Evolutionary conservation across 2,888 invertebrate genomes (phyloP), one percentile per base, ranked within the genome.

Genomic region (Phyllotreta cruciferae): DNA sequence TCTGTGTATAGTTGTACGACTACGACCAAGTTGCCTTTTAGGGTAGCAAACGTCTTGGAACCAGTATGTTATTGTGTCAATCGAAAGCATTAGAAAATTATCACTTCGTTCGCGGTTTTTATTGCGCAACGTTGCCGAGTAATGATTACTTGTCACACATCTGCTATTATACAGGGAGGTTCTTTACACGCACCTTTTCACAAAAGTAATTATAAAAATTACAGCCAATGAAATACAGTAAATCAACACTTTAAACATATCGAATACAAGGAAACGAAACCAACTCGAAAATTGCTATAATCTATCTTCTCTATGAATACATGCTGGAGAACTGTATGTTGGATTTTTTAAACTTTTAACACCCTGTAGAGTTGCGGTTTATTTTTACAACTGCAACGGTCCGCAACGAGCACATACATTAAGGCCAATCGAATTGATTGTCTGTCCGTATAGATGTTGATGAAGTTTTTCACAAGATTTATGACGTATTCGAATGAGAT

Each of bases 61-160:
- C 50, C n/a, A 64, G 60, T 64, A 64, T 67, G 64, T 69, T 68
- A 68, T 66, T 70, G 68, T 69, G 68, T 66, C 70, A 71, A 66
- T 68, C 62, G 67, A 60, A 66, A 52, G 64, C 66, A 70, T 70
- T 71, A 71, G 69, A 69, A 70, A 71, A 71, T 70, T 68, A 71
- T 71, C 70, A 68, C 71, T 68, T 68, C 68, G 70, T 69, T 66
- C 58, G 66, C 50, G 56, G 63, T 64, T 69, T 65, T 66, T 66
- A 66, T 69, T 68, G 67, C 68, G 53, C 70, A 68, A 64, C 62
- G 58, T 54, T 11, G 44, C 65, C 42, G 50, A 67, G 60, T 66
- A 67, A 64, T 62, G 66, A 47, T 61, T 67, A 63, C 67, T 67
- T 65, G 67, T 66, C 67, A 66, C 62, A 62, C 65, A 63, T 64